A percentile compares a stretch with the other conserved stretches of the same genome.
phyloP scores from a whole-genome alignment of 2,797 vertebrate genomes.

The Semotilus atromaculatus region DNA sequence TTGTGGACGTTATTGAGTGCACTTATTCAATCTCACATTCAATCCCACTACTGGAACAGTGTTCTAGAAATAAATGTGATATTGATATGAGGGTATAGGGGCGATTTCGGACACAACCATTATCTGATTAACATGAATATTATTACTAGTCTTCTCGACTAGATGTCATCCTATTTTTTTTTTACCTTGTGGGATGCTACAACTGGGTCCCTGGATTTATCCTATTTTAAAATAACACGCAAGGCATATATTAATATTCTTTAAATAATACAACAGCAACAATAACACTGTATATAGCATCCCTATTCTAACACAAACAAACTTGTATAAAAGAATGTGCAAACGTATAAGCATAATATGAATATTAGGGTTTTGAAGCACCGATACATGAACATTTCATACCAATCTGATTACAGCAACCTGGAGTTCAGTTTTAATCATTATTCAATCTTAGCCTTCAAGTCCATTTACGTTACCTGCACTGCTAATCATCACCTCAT shows the following conservation, averaged over 20 bases:
- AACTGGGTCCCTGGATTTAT: not conserved
- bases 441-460: slow-evolving; percentile 2
- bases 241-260: not conserved
- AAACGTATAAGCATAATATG: not conserved
- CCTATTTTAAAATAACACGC: not conserved
- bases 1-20: no score
- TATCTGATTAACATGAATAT: no score
- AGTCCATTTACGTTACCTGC: slow-evolving; percentile 51
- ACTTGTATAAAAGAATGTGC: not conserved
- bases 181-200: no score
- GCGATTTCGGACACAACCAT: no score
- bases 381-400: slow-evolving; percentile 19
- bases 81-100: no score
- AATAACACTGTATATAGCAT: not conserved
- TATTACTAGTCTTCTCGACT: no score
- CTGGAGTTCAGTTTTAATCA: not conserved
- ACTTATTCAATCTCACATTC: no score
- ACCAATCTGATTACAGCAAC: slow-evolving; percentile 49
- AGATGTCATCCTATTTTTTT: no score
- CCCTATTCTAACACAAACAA: not conserved
- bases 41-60: no score
- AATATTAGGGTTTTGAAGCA: not conserved
- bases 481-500: slow-evolving; percentile 54
- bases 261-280: not conserved
- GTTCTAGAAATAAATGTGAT: no score